Evolutionary conservation across 2,113 vertebrate genomes (phyloP), one percentile per base, ranked within the genome.

Genomic region (Irena cyanogastra): DNA sequence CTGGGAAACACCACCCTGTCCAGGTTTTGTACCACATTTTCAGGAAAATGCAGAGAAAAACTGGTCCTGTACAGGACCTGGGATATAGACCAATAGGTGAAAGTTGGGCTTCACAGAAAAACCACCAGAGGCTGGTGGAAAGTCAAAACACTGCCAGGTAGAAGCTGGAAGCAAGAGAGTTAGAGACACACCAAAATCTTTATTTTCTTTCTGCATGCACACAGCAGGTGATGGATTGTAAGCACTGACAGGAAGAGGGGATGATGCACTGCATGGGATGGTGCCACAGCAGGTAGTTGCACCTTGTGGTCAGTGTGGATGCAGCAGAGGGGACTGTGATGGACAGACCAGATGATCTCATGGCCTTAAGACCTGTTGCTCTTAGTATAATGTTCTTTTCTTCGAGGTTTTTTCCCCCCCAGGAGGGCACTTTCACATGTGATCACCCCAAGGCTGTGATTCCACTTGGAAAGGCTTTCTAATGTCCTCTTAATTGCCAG

Each of bases 271-370:
- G 89, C 47, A 23, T 3, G 41, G 27, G 39, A 37, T 5, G 17
- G 7, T 89, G 93, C 54, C 77, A 47, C 41, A 8, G 17, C 9
- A 1, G 13, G 70, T 21, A 39, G 35, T 68, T 5, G 1, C 2
- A 11, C 33, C 16, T 6, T 6, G 28, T 0, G 3, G 31, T 53
- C 13, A 0, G 16, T 4, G 10, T n/a, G 50, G 60, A n/a, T 65
- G 39, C 60, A 87, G 54, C 71, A 49, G 33, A 79, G 49, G 47
- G 42, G 23, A 72, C n/a, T 30, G 53, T 3, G 6, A 77, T n/a
- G 42, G 76, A 74, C n/a, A 54, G 76, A 86, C 22, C 24, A 77
- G 72, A 92, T 33, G 33, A 61, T 87, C 56, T 92, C 61, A 61
- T 64, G 35, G 45, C 54, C 39, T 39, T 39, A 23, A 28, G 18